phyloP scores from a whole-genome alignment of 2,113 vertebrate species.

The Gavia stellata region DNA sequence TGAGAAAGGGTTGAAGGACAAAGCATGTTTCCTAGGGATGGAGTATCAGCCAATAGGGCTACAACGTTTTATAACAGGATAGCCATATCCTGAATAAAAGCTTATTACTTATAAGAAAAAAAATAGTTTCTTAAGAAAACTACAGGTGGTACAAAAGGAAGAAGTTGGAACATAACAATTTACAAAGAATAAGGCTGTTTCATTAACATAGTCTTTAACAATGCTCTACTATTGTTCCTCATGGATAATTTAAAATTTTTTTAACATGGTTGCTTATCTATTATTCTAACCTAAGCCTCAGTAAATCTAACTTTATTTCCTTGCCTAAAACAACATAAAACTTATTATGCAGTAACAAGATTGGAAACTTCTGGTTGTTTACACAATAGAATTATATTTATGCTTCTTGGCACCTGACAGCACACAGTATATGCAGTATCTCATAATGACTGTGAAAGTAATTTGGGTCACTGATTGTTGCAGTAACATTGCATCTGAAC shows the following conservation, averaged over 20 bases:
- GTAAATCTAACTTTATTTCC: not conserved
- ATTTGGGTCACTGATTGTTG: not conserved
- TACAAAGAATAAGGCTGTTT: not conserved
- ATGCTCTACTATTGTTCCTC: not conserved
- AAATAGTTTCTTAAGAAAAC: not conserved
- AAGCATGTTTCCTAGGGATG: not conserved
- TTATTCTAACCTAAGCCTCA: not conserved
- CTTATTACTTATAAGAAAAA: not conserved
- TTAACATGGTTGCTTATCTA: not conserved
- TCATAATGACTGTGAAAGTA: not conserved
- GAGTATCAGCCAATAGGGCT: not conserved
- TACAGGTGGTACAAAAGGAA: not conserved
- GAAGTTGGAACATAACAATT: not conserved
- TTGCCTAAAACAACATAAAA: not conserved
- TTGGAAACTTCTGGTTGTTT: not conserved
- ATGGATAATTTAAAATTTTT: not conserved
- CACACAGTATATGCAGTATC: not conserved
- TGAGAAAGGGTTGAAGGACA: not conserved
- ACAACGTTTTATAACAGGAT: not conserved
- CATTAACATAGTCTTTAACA: not conserved
- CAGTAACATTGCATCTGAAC: not conserved
- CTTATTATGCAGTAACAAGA: not conserved
- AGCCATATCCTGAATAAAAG: not conserved
- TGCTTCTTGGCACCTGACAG: slow-evolving; percentile 1
- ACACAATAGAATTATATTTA: not conserved